Percentiles rank a stretch among this genome's conserved stretches.
These are phyloP conservation scores for Oedothorax gibbosus DNA, from an alignment of 1,140 invertebrate genomes.

Conservation along the genomic window DNA sequence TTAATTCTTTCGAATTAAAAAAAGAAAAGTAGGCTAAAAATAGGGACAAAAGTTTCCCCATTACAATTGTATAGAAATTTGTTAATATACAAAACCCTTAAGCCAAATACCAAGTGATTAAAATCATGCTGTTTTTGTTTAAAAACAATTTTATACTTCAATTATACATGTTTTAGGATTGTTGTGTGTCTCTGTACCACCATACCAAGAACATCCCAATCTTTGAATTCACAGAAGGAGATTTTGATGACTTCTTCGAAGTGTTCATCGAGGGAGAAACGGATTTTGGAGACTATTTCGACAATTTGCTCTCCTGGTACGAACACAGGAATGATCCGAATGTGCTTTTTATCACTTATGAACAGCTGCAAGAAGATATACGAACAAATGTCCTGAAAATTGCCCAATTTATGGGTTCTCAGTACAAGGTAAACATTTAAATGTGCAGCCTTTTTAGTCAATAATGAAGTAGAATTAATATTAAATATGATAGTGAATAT, in stretches of 20 bases:
- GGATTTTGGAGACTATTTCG: constrained; percentile 68
- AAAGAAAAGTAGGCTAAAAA: too few species aligned
- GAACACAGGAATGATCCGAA: constrained; percentile 54
- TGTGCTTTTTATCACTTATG: constrained; percentile 66
- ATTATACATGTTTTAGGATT: constrained; percentile 22
- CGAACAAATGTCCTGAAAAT: constrained; percentile 39
- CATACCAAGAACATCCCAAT: constrained; percentile 42
- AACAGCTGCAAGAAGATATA: constrained; percentile 52
- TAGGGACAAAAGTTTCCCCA: too few species aligned
- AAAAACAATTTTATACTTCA: constrained; percentile 72
- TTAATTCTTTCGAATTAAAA: too few species aligned
- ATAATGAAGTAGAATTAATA: too few species aligned
- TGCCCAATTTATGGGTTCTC: constrained; percentile 67
- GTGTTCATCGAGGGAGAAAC: constrained; percentile 65
- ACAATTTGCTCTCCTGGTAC: constrained; percentile 65
- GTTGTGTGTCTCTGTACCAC: constrained; percentile 67
- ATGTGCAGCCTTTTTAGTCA: too few species aligned
- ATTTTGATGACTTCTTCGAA: constrained; percentile 67
- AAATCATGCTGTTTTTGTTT: constrained; percentile 64
- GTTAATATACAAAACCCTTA: background rate
- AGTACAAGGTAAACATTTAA: constrained; percentile 25
- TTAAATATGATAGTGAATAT: too few species aligned
- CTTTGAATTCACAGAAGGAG: constrained; percentile 61
- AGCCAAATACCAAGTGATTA: too few species aligned
- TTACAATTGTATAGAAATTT: background rate